These are phyloP conservation scores for Amazona guildingii DNA, from an alignment of 2,113 vertebrate genomes.

Conservation along the genomic window DNA sequence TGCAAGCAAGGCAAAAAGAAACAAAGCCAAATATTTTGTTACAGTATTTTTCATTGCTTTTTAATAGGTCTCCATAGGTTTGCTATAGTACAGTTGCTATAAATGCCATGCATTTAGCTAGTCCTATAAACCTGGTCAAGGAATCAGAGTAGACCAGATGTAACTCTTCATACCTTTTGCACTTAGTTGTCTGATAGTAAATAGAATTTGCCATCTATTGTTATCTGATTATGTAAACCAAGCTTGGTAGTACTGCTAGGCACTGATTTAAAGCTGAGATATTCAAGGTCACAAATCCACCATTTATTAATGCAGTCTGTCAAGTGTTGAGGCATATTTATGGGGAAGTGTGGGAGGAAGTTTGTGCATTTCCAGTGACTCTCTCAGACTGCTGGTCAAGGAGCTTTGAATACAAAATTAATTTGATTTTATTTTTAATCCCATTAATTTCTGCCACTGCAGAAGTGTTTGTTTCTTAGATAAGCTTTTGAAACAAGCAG, in stretches of 20 bases:
- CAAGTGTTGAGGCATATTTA: slow-evolving; percentile 38
- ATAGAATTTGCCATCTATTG: slow-evolving; percentile 31
- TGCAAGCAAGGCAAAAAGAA: neutral
- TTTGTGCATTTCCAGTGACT: slow-evolving; percentile 1
- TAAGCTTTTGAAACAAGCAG: slow-evolving; percentile 12
- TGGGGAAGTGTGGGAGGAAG: slow-evolving; percentile 8
- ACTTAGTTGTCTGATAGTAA: slow-evolving; percentile 10
- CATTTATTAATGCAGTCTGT: neutral
- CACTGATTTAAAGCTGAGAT: slow-evolving; percentile 47
- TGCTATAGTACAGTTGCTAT: neutral
- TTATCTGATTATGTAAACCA: slow-evolving; percentile 32
- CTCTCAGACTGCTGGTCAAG: neutral
- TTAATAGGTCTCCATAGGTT: neutral
- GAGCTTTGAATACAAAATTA: slow-evolving; percentile 19
- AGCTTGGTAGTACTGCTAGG: slow-evolving; percentile 17
- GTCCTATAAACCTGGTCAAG: neutral
- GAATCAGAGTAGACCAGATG: neutral
- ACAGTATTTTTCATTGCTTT: neutral
- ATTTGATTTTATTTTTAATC: slow-evolving; percentile 23
- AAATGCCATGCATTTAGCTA: neutral
- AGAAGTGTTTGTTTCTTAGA: slow-evolving; percentile 20
- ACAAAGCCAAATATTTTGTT: neutral
- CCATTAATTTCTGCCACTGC: neutral
- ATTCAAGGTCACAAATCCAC: slow-evolving; percentile 40
- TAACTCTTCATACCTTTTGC: neutral